Evolutionary conservation across 2,113 vertebrate genomes (phyloP), one percentile per base, ranked within the genome.

Genomic region (Etheostoma spectabile): DNA sequence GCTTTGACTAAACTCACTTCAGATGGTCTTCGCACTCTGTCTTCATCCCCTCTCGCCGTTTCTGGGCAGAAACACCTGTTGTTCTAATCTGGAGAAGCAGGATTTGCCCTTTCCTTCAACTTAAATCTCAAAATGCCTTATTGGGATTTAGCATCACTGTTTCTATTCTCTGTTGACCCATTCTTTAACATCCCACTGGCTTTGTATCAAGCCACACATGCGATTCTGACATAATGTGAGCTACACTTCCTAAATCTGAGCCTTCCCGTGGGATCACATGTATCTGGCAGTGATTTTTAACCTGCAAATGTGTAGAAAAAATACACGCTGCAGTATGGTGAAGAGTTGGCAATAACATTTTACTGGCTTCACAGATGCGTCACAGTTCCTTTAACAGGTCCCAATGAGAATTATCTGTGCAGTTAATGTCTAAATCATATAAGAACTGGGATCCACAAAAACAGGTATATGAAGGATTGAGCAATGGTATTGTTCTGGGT

Each of bases 1-100:
- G 71, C 73, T 88, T 81, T 64, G 27, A 30, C 38, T 74, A 78
- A 92, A 93, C 87, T 81, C 59, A 12, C 65, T 83, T 88, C 89
- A 91, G 85, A 89, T 89, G 84, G 14, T 66, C 61, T 65, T 82
- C 30, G 49, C 74, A 68, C 79, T 79, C 57, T 22, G n/a, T 51
- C 59, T 60, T 77, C 61, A 79, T 68, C 66, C 22, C 16, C n/a
- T 35, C 8, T 1, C 3, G 22, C 24, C 30, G 30, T 27, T 18
- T 35, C 38, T 10, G 55, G 10, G 16, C 14, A 67, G 8, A 62
- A 74, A 42, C 76, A 80, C 62, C 48, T 87, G 77, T 27, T 66
- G 61, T 60, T 80, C 35, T 65, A 64, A 61, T 67, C 56, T 70
- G 35, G 74, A 66, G 59, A 72, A 55, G 48, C 48, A 62, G 63